A percentile compares a stretch with the other conserved stretches of the same genome.
These are phyloP conservation scores for Nemoura dubitans DNA, from an alignment of 2,888 invertebrate species.

Conservation along the genomic window DNA sequence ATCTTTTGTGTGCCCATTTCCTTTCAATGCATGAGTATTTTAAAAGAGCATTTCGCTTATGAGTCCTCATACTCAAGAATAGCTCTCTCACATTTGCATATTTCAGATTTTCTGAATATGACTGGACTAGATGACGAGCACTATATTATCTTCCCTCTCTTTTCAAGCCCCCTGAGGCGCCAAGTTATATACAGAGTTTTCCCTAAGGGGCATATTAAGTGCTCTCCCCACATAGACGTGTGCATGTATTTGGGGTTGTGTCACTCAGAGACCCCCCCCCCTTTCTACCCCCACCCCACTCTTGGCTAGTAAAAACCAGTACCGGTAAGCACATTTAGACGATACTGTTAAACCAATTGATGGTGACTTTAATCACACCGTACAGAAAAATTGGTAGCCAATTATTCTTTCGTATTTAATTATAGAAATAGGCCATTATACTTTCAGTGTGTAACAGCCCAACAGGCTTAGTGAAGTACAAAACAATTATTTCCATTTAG, in stretches of 20 bases:
- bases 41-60: neutral
- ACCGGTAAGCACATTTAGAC: neutral
- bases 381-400: neutral
- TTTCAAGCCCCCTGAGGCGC: neutral
- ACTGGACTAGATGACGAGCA: neutral
- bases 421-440: neutral
- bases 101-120: neutral
- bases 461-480: neutral
- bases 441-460: neutral
- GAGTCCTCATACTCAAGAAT: neutral
- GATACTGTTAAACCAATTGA: slow-evolving; percentile 18
- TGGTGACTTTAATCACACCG: slow-evolving; percentile 29
- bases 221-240: neutral
- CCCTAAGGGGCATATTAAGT: neutral
- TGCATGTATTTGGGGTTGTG: neutral
- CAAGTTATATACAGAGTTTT: neutral
- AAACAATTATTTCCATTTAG: neutral
- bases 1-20: neutral
- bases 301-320: neutral
- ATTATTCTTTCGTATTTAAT: slow-evolving; percentile 37
- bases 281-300: neutral
- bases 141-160: neutral
- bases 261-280: neutral
- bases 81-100: neutral
- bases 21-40: neutral